Conservation (phyloP, 2,888 invertebrate species). For the Geophilus truncorum region DNA sequence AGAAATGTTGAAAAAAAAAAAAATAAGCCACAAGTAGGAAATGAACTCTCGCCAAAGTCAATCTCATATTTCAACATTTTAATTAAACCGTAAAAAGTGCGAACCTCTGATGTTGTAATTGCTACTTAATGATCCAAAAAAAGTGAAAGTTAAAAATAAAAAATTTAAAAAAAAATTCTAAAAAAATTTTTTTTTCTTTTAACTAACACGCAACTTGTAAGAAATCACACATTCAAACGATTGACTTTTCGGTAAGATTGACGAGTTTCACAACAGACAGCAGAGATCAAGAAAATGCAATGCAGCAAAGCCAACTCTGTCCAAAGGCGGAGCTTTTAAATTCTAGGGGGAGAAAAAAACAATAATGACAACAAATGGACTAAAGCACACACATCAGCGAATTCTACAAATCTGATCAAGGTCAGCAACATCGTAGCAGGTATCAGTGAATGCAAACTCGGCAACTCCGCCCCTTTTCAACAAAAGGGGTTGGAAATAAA, state of each 20-base stretch:
- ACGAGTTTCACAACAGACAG: neutral
- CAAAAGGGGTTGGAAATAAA: neutral
- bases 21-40: neutral
- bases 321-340: neutral
- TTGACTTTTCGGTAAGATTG: neutral
- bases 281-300: neutral
- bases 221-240: neutral
- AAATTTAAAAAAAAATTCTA: neutral
- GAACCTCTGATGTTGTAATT: constrained; percentile 12
- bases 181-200: neutral
- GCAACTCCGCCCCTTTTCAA: neutral
- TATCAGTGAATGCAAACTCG: neutral
- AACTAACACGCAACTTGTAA: neutral
- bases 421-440: neutral
- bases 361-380: neutral
- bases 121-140: constrained; percentile 10
- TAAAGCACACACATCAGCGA: neutral
- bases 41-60: neutral
- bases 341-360: neutral
- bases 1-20: neutral
- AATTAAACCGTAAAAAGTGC: constrained; percentile 20
- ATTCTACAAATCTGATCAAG: neutral
- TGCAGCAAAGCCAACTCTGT: neutral
- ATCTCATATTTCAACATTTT: constrained; percentile 20
- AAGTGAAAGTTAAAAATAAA: no score